Evolutionary conservation across 2,113 vertebrate genomes (phyloP).

Genomic region (Centropristis striata): DNA sequence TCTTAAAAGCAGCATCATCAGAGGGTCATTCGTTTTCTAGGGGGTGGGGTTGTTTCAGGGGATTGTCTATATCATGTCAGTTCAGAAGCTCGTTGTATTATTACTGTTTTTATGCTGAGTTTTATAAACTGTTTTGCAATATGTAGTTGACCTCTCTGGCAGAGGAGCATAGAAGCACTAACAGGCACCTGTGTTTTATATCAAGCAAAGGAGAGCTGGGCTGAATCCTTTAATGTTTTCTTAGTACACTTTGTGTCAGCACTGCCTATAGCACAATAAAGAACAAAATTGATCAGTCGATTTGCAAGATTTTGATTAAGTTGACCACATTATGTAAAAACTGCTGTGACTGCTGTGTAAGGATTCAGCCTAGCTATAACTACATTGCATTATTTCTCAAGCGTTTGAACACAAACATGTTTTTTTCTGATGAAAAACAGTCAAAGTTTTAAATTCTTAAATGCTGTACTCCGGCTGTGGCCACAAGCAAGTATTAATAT

Average conservation of each 20-base stretch:
- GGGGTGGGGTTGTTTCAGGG: constrained; percentile 11
- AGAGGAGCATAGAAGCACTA: constrained; percentile 70
- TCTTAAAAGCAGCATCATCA: constrained; percentile 78
- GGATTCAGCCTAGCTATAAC: constrained; percentile 66
- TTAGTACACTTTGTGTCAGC: neutral
- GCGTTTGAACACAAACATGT: constrained; percentile 50
- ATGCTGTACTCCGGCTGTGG: constrained; percentile 50
- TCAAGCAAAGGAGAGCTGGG: constrained; percentile 76
- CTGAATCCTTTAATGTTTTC: constrained; percentile 46
- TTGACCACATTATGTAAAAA: neutral
- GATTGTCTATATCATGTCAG: constrained; percentile 79
- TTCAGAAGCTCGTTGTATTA: constrained; percentile 67
- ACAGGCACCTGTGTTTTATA: constrained; percentile 83
- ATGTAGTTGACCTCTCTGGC: constrained; percentile 52
- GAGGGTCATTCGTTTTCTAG: constrained; percentile 69
- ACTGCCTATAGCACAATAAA: neutral
- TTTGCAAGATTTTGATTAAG: neutral
- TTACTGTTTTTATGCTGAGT: constrained; percentile 48
- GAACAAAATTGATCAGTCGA: neutral
- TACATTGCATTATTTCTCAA: constrained; percentile 65
- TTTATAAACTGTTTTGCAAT: constrained; percentile 62
- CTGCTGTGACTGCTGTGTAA: constrained; percentile 16
- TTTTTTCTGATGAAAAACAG: constrained; percentile 65
- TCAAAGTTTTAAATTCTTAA: constrained; percentile 38
- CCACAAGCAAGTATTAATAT: constrained; percentile 18